Base-by-base conservation (phyloP, 2,113 vertebrate genomes). In the Struthio camelus region DNA sequence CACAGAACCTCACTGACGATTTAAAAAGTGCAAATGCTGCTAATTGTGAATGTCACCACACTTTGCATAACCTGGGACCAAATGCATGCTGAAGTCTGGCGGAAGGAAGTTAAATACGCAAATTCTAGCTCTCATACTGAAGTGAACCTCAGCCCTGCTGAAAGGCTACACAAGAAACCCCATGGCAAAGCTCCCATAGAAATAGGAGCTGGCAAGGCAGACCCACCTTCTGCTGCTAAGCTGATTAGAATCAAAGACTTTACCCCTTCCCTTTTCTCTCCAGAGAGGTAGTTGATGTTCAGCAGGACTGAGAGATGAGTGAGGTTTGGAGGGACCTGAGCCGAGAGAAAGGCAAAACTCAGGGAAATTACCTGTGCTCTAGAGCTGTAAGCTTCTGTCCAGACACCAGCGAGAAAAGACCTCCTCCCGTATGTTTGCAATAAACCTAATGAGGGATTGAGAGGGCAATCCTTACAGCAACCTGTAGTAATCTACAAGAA, bases 361-460 rank as follows among this genome's bases (percentile, higher is more conserved):
- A 23, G 2, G 3, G 16, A 32, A 10, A 3, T 0, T 28, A 70
- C 34, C 5, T 2, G 1, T 30, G 50, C 22, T 78, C 9, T 34
- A 53, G 53, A 89, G 32, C n/a, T 84, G 6, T 19, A 73, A 73
- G 15, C 9, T 27, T 32, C 46, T 89, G 9, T 42, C n/a, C 36
- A 65, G 62, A 27, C n/a, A 62, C n/a, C 5, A 36, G n/a, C 20
- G 61, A 12, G 12, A 3, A 23, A 19, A 13, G 23, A 40, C 62
- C 62, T 40, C 24, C 27, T 16, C 20, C 23, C 14, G 7, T 40
- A 65, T 38, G 40, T 40, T 38, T 38, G 18, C 46, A 36, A 22
- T 14, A 3, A 71, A 56, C 4, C 3, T 4, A 79, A 5, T 9
- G 10, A 59, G 10, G 11, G 5, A 19, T 8, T 48, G 1, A 2